These are phyloP conservation scores for Drosophila percnosoma DNA, from an alignment of 2,888 invertebrate species.

Conservation along the genomic window DNA sequence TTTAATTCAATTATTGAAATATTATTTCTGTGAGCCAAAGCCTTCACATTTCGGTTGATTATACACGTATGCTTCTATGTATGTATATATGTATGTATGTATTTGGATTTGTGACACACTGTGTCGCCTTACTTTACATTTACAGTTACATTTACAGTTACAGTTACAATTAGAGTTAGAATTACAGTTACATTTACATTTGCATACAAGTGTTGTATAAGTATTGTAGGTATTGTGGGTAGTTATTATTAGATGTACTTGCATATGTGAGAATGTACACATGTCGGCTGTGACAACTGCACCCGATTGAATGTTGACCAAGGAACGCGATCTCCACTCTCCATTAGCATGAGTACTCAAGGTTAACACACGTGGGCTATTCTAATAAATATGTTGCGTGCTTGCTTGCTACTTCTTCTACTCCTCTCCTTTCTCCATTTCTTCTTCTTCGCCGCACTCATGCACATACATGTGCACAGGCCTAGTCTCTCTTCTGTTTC, in stretches of 20 bases:
- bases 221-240: constrained; percentile 25
- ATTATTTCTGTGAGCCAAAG: constrained; percentile 26
- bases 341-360: constrained; percentile 7
- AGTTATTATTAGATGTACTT: constrained; percentile 9
- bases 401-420: not conserved
- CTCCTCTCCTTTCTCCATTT: not conserved
- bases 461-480: not conserved
- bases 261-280: constrained; percentile 15
- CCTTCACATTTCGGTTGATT: constrained; percentile 14
- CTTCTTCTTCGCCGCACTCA: not conserved
- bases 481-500: not conserved
- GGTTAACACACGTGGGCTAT: not conserved
- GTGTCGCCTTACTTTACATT: constrained; percentile 1
- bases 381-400: not conserved
- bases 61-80: constrained; percentile 6
- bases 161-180: constrained; percentile 8
- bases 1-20: constrained; percentile 48
- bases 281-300: constrained; percentile 1
- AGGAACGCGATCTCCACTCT: not conserved
- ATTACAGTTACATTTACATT: constrained; percentile 8
- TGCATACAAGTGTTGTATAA: constrained; percentile 18
- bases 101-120: not conserved
- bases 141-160: not conserved
- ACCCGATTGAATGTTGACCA: not conserved
- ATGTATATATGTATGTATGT: not conserved